A percentile compares a stretch with the other conserved stretches of the same genome.
These are phyloP conservation scores for Cheilosia variabilis DNA, from an alignment of 2,888 invertebrate genomes.

Conservation along the genomic window DNA sequence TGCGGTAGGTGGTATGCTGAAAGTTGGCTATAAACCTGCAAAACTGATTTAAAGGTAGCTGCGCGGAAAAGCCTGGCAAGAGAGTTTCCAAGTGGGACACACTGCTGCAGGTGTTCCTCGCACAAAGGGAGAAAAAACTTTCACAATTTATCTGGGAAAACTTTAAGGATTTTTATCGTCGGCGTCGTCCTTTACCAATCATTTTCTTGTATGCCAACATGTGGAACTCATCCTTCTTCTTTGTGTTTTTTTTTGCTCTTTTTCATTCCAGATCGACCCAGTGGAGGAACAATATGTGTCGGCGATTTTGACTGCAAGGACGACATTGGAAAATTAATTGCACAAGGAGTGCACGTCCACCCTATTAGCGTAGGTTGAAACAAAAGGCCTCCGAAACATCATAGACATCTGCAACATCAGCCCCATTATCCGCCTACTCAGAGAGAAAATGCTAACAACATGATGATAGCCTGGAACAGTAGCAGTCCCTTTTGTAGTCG, in stretches of 20 bases:
- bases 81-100: slow-evolving; percentile 34
- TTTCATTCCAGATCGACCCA: slow-evolving; percentile 51
- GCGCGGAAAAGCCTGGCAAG: slow-evolving; percentile 32
- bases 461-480: slow-evolving; percentile 76
- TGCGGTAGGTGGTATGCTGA: slow-evolving; percentile 29
- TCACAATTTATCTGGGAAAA: slow-evolving; percentile 35
- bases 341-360: slow-evolving; percentile 40
- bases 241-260: slow-evolving; percentile 10
- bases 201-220: slow-evolving; percentile 22
- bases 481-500: slow-evolving; percentile 62
- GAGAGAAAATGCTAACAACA: slow-evolving; percentile 77
- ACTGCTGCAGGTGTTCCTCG: slow-evolving; percentile 11
- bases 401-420: slow-evolving; percentile 56
- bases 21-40: slow-evolving; percentile 67
- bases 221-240: slow-evolving; percentile 42
- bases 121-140: neutral
- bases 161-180: slow-evolving; percentile 22
- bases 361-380: slow-evolving; percentile 25
- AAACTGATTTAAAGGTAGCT: slow-evolving; percentile 64
- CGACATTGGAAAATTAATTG: slow-evolving; percentile 68
- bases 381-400: slow-evolving; percentile 9
- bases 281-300: slow-evolving; percentile 73
- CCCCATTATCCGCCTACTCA: slow-evolving; percentile 59
- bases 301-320: slow-evolving; percentile 47
- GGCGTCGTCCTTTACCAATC: slow-evolving; percentile 3